Evolutionary conservation across 2,888 invertebrate species (phyloP).

Genomic region (Seira musarum): DNA sequence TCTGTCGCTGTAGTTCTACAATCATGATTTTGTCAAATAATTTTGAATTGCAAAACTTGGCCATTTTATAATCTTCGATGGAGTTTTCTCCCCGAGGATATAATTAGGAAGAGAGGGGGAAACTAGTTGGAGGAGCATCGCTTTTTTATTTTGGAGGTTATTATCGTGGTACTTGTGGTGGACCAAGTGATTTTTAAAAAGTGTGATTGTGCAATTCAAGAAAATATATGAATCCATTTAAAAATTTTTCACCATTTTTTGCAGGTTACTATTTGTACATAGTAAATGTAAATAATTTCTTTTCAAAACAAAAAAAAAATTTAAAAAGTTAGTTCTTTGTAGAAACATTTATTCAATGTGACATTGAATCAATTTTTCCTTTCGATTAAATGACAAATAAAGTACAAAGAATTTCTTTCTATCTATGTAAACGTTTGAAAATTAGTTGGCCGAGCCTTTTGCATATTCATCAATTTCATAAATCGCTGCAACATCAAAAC

Average conservation of each 20-base stretch:
- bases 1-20: conserved; percentile 72
- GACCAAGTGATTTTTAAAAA: conserved; percentile 4
- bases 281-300: background rate
- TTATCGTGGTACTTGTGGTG: background rate
- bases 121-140: background rate
- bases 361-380: no score
- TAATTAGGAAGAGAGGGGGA: background rate
- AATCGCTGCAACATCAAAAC: conserved; percentile 14
- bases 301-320: no score
- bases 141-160: background rate
- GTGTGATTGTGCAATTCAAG: background rate
- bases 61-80: background rate
- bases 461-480: conserved; percentile 3
- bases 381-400: conserved; percentile 18
- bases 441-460: conserved; percentile 54
- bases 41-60: background rate
- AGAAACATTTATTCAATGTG: conserved; percentile 10
- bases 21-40: background rate
- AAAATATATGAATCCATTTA: background rate
- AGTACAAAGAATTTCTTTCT: conserved; percentile 11
- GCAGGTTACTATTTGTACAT: conserved; percentile 5
- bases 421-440: background rate
- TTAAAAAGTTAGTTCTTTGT: background rate
- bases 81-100: conserved; percentile 3
- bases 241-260: background rate